Evolutionary conservation across 1,140 invertebrate species (phyloP), one percentile per base, ranked within the genome.

Genomic region (Neodiprion virginianus): DNA sequence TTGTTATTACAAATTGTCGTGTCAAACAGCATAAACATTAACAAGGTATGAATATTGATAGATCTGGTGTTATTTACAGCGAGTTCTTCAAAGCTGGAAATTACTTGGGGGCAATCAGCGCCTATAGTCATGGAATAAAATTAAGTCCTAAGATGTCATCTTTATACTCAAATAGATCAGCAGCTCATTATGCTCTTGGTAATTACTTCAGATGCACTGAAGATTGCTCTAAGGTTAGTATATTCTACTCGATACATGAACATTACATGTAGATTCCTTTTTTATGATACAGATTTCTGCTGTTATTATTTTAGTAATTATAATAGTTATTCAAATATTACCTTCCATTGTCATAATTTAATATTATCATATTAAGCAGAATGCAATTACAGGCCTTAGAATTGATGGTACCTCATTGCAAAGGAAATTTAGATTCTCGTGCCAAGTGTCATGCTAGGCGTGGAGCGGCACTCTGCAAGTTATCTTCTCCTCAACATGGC

Each of bases 91-190:
- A 92, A 76, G 87, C 88, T 74, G 92, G 92, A 40, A 95, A 96
- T 87, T 95, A 93, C 84, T 87, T 95, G 67, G 94, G 93, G 17
- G 95, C 95, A 1, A 90, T 96, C 10, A 96, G 93, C 84, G 95
- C 95, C 14, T 96, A 95, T 80, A 91, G 91, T 28, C 94, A 94
- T 83, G 95, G 93, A 1, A 93, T 96, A 47, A 92, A 92, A 79
- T 86, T 96, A 1, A 93, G 93, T 72, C 90, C 92, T 48, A 94
- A 95, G 81, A 90, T 95, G 83, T 91, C 92, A 8, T 92, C 92
- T 72, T 88, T 96, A 5, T 96, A 93, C 83, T 91, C 93, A 0
- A 95, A 93, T 77, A 89, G 95, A 86, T 93, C 95, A 7, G 92
- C 92, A 49, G 93, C 94, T 28, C 95, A 97, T 85, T 91, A 95